Base-by-base conservation (phyloP, 2,797 vertebrate species). In the Enteromius anoplus region DNA sequence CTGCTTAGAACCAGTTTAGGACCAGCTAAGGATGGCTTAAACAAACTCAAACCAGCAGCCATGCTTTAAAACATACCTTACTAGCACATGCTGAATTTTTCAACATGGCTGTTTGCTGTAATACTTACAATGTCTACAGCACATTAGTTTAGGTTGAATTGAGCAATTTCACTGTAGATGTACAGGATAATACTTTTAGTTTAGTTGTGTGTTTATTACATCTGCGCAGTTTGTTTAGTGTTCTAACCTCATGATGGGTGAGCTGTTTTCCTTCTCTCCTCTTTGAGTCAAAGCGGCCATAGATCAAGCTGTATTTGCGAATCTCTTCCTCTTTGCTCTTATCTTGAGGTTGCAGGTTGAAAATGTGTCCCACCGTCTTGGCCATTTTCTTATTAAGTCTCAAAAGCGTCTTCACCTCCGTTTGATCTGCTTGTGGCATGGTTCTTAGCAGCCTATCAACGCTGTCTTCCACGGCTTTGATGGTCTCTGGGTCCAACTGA, bases 361-460 rank as follows among this genome's bases (percentile, higher is more conserved):
- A 99, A 90, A 99, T 97, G 91, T 98, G 98, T 2, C 97, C 97
- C 84, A 99, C 96, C 0, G 96, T 95, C 89, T 97, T 96, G 6
- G 97, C 96, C 91, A 99, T 91, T 90, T 98, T 99, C 94, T 98
- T 98, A 91, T 98, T 98, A 91, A 98, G 95, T 91, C 97, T 96
- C 78, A 98, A 93, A 69, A 99, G 90, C 0, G 96, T 96, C 32
- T 96, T 95, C 1, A 95, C 92, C 87, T 98, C 97, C 0, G 94
- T 91, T 0, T 94, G 89, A 71, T 97, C 95, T 0, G 97, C 95
- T 81, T 95, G 93, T 0, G 97, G 96, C 82, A 96, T 93, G 71
- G 96, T 97, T 88, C 95, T 94, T 89, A 98, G 94, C 80, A 97
- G 95, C 84, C 96, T 90, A 9, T 97, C 97, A 87, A 98, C 97